phyloP scores from a whole-genome alignment of 2,113 vertebrate genomes.

The Aplodontia rufa region DNA sequence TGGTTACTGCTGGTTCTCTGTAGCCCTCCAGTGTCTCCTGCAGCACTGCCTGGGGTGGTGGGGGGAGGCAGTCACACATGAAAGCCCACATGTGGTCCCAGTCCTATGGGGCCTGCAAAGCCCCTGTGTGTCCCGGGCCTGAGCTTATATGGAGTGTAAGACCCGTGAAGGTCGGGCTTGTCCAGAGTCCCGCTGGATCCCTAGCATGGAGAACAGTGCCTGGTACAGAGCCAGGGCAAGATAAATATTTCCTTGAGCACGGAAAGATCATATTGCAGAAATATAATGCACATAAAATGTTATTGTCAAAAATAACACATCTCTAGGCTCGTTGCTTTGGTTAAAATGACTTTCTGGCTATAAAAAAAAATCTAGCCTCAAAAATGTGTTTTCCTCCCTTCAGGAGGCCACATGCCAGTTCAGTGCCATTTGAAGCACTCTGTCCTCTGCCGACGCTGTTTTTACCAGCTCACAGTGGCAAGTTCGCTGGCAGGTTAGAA shows the following conservation, averaged over 20 bases:
- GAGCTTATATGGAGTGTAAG: neutral
- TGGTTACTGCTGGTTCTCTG: neutral
- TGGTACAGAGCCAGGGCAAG: neutral
- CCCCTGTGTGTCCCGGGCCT: neutral
- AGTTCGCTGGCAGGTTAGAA: neutral
- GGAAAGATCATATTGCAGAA: neutral
- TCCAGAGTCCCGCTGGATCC: neutral
- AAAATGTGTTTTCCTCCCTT: slow-evolving; percentile 63
- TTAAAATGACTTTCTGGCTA: slow-evolving; percentile 45
- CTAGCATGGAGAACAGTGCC: neutral
- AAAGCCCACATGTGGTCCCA: neutral
- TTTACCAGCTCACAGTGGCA: neutral
- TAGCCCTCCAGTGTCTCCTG: neutral
- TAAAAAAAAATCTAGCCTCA: slow-evolving; percentile 58
- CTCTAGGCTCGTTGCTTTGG: slow-evolving; percentile 36
- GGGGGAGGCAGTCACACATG: neutral
- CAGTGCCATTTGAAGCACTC: neutral
- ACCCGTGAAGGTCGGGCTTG: neutral
- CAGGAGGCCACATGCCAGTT: neutral
- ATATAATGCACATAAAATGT: neutral
- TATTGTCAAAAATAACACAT: slow-evolving; percentile 39
- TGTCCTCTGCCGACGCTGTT: neutral
- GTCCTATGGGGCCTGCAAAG: neutral
- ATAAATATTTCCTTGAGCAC: neutral
- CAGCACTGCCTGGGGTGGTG: neutral